A percentile compares a stretch with the other conserved stretches of the same genome.
Conservation (phyloP, 37 sponge, comb jelly and placozoan genomes). For the Ianthella basta region DNA sequence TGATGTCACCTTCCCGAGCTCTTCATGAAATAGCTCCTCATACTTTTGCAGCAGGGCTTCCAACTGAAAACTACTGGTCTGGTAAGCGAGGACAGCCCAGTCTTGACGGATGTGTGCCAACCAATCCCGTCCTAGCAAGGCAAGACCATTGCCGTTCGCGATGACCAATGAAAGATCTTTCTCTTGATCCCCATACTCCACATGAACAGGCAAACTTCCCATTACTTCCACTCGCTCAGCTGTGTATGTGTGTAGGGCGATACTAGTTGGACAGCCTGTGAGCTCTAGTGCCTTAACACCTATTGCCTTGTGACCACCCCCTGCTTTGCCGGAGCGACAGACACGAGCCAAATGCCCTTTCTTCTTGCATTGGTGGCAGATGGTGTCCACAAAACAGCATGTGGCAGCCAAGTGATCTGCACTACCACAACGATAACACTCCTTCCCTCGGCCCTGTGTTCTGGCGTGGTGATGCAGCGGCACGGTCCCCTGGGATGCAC, state of each 20-base stretch:
- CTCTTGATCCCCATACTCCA: not conserved
- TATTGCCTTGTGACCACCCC: conserved; percentile 16
- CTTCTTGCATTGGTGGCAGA: too few relatives aligned
- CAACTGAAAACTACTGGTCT: not conserved
- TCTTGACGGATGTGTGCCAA: not conserved
- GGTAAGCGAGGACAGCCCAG: not conserved
- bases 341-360: too few relatives aligned
- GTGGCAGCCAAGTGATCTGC: too few relatives aligned
- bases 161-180: not conserved
- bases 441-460: too few relatives aligned
- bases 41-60: not conserved
- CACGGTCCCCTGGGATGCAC: too few relatives aligned
- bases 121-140: not conserved
- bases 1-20: not conserved
- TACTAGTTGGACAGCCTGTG: not conserved
- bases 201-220: not conserved
- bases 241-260: not conserved
- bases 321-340: too few relatives aligned
- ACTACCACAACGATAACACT: too few relatives aligned
- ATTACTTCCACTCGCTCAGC: not conserved
- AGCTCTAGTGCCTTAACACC: not conserved
- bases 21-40: not conserved
- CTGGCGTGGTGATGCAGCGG: too few relatives aligned
- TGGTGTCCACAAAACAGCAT: too few relatives aligned
- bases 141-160: not conserved